Percentiles rank a stretch among this genome's conserved stretches.
Conservation (phyloP, 1,140 invertebrate genomes). For the Apis mellifera region Amel_HAv3.1 CM009931.2:8530501-8531000, state of each 20-base stretch:
- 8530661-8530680: conserved; percentile 70
- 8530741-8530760: conserved; percentile 40
- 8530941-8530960: neutral
- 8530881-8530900: conserved; percentile 36
- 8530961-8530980: neutral
- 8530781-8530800: conserved; percentile 57
- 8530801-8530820: conserved; percentile 49
- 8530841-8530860: conserved; percentile 65
- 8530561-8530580: neutral
- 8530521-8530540: conserved; percentile 50
- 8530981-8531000: neutral
- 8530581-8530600: no score
- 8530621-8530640: conserved; percentile 45
- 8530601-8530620: neutral
- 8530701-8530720: conserved; percentile 60
- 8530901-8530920: conserved; percentile 23
- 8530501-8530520: neutral
- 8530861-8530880: conserved; percentile 49
- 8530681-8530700: conserved; percentile 72
- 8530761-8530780: conserved; percentile 52
- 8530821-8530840: conserved; percentile 76
- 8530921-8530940: conserved; percentile 39
- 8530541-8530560: conserved; percentile 40
- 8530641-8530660: conserved; percentile 55
- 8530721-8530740: conserved; percentile 43